These are phyloP conservation scores for Apantesis nais DNA, from an alignment of 2,888 invertebrate genomes.

Conservation along the genomic window DNA sequence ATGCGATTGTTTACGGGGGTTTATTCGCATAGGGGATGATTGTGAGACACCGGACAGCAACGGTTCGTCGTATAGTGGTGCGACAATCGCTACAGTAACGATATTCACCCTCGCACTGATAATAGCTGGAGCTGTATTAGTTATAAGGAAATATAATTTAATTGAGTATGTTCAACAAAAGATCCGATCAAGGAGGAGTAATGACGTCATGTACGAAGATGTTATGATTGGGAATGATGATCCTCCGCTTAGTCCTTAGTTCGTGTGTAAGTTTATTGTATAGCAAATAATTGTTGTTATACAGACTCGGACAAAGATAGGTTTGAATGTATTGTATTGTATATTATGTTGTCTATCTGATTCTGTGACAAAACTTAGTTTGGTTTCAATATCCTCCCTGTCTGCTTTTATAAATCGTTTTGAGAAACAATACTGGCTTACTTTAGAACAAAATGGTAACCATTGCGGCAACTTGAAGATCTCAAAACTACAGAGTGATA, in stretches of 20 bases:
- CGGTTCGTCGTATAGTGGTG: conserved; percentile 51
- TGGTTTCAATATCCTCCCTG: neutral
- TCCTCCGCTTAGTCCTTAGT: conserved; percentile 78
- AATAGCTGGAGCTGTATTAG: conserved; percentile 70
- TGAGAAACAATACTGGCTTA: neutral
- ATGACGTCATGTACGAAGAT: conserved; percentile 81
- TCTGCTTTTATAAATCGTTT: neutral
- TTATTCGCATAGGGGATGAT: conserved; percentile 57
- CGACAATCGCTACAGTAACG: conserved; percentile 67
- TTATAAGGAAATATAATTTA: conserved; percentile 78
- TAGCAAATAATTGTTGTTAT: conserved; percentile 45
- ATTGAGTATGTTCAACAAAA: conserved; percentile 73
- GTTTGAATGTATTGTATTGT: conserved; percentile 32
- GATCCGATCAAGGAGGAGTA: conserved; percentile 70
- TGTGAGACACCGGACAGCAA: conserved; percentile 55
- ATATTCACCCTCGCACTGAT: conserved; percentile 76
- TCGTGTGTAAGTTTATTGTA: conserved; percentile 47
- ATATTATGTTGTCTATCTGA: neutral
- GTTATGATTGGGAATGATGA: conserved; percentile 85
- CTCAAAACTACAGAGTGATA: neutral
- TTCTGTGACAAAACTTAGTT: neutral
- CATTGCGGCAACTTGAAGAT: neutral
- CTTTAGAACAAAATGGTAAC: neutral
- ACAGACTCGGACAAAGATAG: conserved; percentile 21
- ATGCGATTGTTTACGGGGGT: conserved; percentile 69